Evolutionary conservation across 2,888 invertebrate species (phyloP).

Genomic region (Chalcis sispes): DNA sequence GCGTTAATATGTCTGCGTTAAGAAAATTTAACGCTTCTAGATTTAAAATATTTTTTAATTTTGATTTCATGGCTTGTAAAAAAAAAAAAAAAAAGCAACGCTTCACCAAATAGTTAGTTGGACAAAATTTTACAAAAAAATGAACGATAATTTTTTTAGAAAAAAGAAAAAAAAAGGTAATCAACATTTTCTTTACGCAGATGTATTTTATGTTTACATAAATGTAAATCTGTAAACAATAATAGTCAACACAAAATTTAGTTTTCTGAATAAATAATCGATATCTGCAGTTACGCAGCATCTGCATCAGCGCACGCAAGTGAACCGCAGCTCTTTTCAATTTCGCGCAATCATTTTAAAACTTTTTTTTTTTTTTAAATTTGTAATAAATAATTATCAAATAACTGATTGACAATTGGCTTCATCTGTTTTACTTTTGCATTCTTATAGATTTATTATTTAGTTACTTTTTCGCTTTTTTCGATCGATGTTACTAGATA

Average conservation of each 20-base stretch:
- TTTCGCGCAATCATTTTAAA: constrained; percentile 43
- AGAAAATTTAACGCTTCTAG: constrained; percentile 19
- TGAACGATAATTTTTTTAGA: neutral
- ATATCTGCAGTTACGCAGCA: constrained; percentile 48
- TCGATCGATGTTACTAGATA: too few relatives aligned
- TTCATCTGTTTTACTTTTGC: constrained; percentile 38
- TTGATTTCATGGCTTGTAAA: neutral
- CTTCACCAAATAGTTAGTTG: too few relatives aligned
- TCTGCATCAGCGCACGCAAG: constrained; percentile 50
- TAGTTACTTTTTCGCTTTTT: constrained; percentile 13
- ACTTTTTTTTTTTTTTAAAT: neutral
- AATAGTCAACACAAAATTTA: constrained; percentile 24
- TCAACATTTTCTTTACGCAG: constrained; percentile 39
- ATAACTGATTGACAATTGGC: too few relatives aligned
- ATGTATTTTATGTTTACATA: constrained; percentile 4
- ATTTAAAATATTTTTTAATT: neutral
- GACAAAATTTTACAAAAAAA: too few relatives aligned
- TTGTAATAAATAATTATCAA: constrained; percentile 5
- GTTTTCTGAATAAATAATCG: constrained; percentile 27
- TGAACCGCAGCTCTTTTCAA: constrained; percentile 40
- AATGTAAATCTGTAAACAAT: constrained; percentile 7
- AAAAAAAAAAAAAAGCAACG: neutral
- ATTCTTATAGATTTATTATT: neutral
- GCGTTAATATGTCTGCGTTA: constrained; percentile 41
- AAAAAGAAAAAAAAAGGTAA: neutral